Evolutionary conservation across 1,140 invertebrate species (phyloP).

Genomic region (Eulimnadia texana): DNA sequence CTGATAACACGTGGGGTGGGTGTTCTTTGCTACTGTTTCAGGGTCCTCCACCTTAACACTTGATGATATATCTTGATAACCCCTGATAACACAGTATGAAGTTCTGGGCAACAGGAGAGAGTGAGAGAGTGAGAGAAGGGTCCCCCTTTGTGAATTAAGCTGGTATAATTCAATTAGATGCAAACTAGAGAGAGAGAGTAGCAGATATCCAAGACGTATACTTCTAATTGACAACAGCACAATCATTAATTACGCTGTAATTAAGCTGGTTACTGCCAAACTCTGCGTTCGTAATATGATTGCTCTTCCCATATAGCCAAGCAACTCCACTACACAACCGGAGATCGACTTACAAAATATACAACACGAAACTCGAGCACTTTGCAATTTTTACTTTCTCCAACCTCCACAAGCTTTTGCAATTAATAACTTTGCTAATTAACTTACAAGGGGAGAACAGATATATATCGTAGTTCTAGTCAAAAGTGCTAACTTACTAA

Average conservation of each 20-base stretch:
- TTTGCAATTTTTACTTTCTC: not conserved
- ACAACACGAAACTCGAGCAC: not conserved
- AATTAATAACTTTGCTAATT: not conserved
- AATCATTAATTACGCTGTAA: slow-evolving; percentile 13
- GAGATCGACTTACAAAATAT: not conserved
- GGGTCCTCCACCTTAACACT: no score
- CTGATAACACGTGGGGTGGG: no score
- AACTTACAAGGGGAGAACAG: no score
- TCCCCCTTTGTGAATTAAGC: not conserved
- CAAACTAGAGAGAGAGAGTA: not conserved
- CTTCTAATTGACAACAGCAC: slow-evolving; percentile 11
- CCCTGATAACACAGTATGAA: no score
- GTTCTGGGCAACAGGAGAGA: not conserved
- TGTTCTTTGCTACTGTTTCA: not conserved
- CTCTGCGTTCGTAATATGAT: not conserved
- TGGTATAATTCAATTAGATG: not conserved
- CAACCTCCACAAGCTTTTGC: not conserved
- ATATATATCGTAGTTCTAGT: no score
- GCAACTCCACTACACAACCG: not conserved
- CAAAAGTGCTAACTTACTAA: no score
- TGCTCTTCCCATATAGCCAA: not conserved
- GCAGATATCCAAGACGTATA: not conserved
- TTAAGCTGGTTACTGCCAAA: slow-evolving; percentile 4
- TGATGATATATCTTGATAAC: no score
- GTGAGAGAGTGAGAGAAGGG: not conserved